These are phyloP conservation scores for Myrmecophaga tridactyla DNA, from an alignment of 2,113 vertebrate genomes.

Conservation along the genomic window DNA sequence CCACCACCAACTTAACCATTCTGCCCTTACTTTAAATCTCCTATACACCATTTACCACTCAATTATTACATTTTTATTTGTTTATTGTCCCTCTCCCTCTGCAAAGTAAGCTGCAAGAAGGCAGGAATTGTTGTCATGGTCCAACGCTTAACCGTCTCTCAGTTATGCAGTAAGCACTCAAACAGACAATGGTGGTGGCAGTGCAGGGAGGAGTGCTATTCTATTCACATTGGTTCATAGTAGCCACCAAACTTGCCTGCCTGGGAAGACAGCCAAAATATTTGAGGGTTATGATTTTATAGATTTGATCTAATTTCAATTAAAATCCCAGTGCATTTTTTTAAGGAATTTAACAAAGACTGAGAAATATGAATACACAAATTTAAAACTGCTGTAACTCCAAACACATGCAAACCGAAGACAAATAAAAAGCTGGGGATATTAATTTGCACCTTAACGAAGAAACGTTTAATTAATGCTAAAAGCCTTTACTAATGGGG, in stretches of 20 bases:
- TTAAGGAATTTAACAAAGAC: background rate
- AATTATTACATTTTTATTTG: background rate
- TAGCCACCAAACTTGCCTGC: background rate
- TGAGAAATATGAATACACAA: background rate
- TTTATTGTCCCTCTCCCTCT: background rate
- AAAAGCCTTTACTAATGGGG: background rate
- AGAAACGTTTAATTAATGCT: background rate
- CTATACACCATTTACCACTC: background rate
- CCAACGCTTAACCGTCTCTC: background rate
- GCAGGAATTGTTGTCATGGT: background rate
- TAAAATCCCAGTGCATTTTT: background rate
- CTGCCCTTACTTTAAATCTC: background rate
- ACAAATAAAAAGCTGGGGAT: slow-evolving; percentile 21
- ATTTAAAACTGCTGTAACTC: slow-evolving; percentile 5
- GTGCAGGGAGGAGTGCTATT: background rate
- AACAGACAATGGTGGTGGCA: background rate
- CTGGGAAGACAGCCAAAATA: background rate
- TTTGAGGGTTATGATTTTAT: slow-evolving; percentile 8
- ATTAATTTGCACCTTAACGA: background rate
- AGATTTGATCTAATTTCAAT: slow-evolving; percentile 3
- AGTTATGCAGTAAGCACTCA: background rate
- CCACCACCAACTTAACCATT: background rate
- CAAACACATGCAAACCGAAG: slow-evolving; percentile 19
- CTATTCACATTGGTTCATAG: background rate
- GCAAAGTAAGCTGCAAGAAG: background rate